phyloP scores from a whole-genome alignment of 2,113 vertebrate species.

The Helogale parvula region DNA sequence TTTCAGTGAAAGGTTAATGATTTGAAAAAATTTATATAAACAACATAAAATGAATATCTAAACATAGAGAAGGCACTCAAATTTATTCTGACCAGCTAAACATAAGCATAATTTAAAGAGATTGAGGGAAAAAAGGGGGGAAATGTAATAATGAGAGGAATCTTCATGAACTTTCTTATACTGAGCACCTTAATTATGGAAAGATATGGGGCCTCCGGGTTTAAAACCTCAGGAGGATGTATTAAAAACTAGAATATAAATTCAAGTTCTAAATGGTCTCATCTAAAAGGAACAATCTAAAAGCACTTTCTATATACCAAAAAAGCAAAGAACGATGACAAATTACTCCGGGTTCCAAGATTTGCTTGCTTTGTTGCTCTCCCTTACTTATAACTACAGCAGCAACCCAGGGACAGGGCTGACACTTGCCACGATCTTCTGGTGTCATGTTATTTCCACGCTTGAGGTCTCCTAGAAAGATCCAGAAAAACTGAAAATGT shows the following conservation, averaged over 20 bases:
- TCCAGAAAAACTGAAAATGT: background rate
- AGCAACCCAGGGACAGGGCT: background rate
- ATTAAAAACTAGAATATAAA: slow-evolving; percentile 13
- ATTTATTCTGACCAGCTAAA: background rate
- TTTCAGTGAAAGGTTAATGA: background rate
- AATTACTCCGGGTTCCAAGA: background rate
- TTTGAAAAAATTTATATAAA: slow-evolving; percentile 14
- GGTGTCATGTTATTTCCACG: background rate
- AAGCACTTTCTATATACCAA: background rate
- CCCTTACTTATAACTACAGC: background rate
- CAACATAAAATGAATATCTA: background rate
- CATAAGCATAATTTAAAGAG: background rate
- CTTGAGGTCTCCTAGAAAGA: slow-evolving; percentile 3
- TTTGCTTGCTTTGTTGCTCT: background rate
- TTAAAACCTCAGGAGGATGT: background rate
- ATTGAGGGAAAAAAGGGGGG: background rate
- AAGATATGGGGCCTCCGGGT: background rate
- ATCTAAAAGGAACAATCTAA: background rate
- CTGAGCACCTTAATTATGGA: background rate
- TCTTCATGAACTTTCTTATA: background rate
- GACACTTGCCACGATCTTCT: background rate
- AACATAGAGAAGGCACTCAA: background rate
- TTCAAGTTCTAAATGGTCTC: background rate
- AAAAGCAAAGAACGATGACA: background rate
- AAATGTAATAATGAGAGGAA: background rate